Evolutionary conservation across 2,888 invertebrate genomes (phyloP), one percentile per base, ranked within the genome.

Genomic region (Xestia c-nigrum): DNA sequence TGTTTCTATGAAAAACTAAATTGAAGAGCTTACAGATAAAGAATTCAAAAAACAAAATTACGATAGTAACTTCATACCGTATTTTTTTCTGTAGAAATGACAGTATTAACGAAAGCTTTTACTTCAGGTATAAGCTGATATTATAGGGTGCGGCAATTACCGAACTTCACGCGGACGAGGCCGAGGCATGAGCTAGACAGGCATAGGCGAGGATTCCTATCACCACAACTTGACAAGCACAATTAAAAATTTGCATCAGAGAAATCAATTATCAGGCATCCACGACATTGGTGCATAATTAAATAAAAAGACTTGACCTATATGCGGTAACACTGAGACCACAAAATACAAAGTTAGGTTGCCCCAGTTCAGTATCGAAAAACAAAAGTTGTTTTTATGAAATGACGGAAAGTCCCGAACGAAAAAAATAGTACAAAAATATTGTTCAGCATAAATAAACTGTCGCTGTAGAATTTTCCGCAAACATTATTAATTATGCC

Each of bases 361-460:
- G 43, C 7, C 38, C 50, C 73, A 38, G 47, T 43, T n/a, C n/a
- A 40, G 14, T 47, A 40, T 9, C 21, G 31, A 64, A 74, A 64
- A 74, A 64, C 38, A 50, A 57, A 16, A 74, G 16, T 64, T 74
- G 55, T 67, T 81, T 79, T 57, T 50, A 24, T 14, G 74, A 43
- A 57, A 43, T 50, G 43, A 50, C 47, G 14, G 43, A 57, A 68
- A 74, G 43, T 24, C 14, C 43, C 50, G 21, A 19, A 46, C 12
- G 21, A 1, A 47, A 1, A 47, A 47, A 67, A 24, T 19, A 55
- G 14, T 52, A 31, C 59, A 38, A 61, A 9, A n/a, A 38, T 7
- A n/a, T 40, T 24, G 21, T 55, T 66, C 10, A 10, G n/a, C 16
- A 31, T 52, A 19, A 21, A 47, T 21, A 52, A 65, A 70, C 43